phyloP scores from a whole-genome alignment of 2,888 invertebrate genomes.

The Teleogryllus oceanicus region DNA sequence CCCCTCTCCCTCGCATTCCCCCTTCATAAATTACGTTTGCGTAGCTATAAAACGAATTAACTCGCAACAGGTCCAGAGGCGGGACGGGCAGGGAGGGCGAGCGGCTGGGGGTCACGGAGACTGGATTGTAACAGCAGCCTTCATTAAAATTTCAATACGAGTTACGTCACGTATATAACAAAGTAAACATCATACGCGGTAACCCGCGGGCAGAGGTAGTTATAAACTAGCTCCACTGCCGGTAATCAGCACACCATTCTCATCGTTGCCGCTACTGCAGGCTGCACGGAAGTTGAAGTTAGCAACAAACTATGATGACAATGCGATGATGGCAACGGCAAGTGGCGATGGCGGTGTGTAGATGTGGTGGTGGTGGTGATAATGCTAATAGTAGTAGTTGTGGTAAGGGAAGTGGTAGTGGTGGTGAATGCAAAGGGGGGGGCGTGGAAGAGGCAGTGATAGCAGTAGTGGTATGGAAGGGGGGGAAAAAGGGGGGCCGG shows the following conservation, averaged over 20 bases:
- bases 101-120: not conserved
- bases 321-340: too few relatives aligned
- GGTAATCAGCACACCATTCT: not conserved
- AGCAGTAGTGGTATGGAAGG: too few relatives aligned
- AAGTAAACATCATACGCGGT: conserved; percentile 18
- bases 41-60: conserved; percentile 6
- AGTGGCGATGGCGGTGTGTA: too few relatives aligned
- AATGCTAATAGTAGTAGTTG: too few relatives aligned
- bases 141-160: conserved; percentile 18
- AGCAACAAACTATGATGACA: not conserved
- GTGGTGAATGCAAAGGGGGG: too few relatives aligned
- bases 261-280: not conserved
- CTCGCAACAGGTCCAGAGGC: not conserved
- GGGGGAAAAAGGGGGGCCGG: too few relatives aligned
- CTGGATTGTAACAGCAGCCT: conserved; percentile 10
- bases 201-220: not conserved
- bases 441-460: too few relatives aligned
- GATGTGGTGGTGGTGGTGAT: too few relatives aligned
- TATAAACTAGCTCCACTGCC: not conserved
- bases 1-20: not conserved
- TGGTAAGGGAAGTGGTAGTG: too few relatives aligned
- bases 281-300: not conserved
- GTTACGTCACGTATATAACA: conserved; percentile 10
- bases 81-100: not conserved
- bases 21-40: not conserved